Evolutionary conservation across 1,140 invertebrate genomes (phyloP), one percentile per base, ranked within the genome.

Genomic region (Pseudomyrmex sp.): DNA sequence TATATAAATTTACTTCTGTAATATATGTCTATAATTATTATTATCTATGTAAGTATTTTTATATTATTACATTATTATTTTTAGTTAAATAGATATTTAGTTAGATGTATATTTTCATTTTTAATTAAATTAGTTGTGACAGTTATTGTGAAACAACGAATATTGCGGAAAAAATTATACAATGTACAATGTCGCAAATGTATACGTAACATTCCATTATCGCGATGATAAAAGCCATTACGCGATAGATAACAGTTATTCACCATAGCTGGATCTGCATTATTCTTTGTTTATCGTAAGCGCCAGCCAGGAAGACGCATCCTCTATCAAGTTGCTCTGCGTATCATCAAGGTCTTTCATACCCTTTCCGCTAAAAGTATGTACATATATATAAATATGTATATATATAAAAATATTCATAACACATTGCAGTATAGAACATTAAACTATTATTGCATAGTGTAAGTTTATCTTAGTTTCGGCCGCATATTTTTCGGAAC

Each of bases 261-360:
- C 35, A 4, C 5, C 5, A 7, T 35, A 35, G 7, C 35, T 35
- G 35, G 35, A 35, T 35, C 35, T 35, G 0, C 35, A 35, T 7
- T 35, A 35, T 7, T 59, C 23, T 48, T 13, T 2, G 1, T 74
- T 74, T 35, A 74, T 74, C 46, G 10, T 12, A 48, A 0, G 9
- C 10, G 2, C 4, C 5, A 15, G 58, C 70, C 48, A 10, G n/a
- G 46, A 35, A 59, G 44, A 70, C 59, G 12, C 7, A 15, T 15
- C 3, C 48, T 18, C 12, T 80, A 80, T 80, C 76, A 79, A 79
- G 26, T 70, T 7, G 44, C 10, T 79, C 58, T 23, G 10, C 20
- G 8, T 46, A 69, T 69, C 66, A 56, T 26, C 68, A 3, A 13
- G 2, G 2, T 35, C 2, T 20, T 66, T 35, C 2, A 48, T 1